Percentiles rank a stretch among this genome's conserved stretches.
phyloP scores from a whole-genome alignment of 2,797 vertebrate genomes.

The Pogonophryne albipinna region DNA sequence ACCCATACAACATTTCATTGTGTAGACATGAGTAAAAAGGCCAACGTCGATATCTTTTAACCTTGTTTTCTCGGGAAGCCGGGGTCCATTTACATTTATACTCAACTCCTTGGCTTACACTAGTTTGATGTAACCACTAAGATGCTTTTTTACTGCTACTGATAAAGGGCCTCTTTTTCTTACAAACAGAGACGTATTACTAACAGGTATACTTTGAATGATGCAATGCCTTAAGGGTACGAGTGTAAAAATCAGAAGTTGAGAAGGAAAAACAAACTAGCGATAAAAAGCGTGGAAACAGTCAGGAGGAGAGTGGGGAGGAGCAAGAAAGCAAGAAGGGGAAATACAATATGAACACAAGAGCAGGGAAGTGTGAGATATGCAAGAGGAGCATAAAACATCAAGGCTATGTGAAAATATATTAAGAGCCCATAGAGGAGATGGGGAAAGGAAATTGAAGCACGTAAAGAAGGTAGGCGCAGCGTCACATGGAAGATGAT shows the following conservation, averaged over 20 bases:
- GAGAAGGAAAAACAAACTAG: neutral
- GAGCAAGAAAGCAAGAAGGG: conserved; percentile 3
- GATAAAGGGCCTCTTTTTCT: neutral
- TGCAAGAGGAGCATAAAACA: conserved; percentile 1
- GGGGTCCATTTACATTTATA: conserved; percentile 14
- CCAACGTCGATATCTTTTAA: neutral
- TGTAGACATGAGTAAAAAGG: neutral
- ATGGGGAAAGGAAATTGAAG: conserved; percentile 35
- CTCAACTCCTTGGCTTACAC: conserved; percentile 5
- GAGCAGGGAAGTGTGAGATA: conserved; percentile 14
- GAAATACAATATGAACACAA: conserved; percentile 16
- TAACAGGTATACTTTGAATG: conserved; percentile 8
- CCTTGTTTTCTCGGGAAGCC: neutral
- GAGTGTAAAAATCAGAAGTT: conserved; percentile 4
- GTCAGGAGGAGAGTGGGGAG: neutral
- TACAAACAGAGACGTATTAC: neutral
- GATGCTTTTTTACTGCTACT: conserved; percentile 3
- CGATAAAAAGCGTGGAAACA: neutral
- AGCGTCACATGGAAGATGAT: conserved; percentile 47
- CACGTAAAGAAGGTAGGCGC: conserved; percentile 10
- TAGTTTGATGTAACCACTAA: neutral
- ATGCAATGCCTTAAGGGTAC: neutral
- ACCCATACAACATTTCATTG: neutral
- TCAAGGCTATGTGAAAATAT: conserved; percentile 29
- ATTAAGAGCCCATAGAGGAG: conserved; percentile 28